Evolutionary conservation across 2,113 vertebrate genomes (phyloP).

Genomic region (Illadopsis cleaveri): DNA sequence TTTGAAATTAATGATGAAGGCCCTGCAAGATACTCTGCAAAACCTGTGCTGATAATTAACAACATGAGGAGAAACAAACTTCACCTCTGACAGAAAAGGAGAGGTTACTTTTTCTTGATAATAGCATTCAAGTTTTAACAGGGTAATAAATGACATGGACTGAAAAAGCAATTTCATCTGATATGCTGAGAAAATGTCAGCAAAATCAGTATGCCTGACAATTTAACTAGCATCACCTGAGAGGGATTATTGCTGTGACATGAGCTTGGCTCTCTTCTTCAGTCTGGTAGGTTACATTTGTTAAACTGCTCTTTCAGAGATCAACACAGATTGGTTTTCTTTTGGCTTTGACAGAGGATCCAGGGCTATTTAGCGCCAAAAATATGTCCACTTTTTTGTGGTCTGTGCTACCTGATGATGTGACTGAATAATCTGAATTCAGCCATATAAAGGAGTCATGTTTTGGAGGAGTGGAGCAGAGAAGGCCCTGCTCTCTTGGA

Average conservation of each 20-base stretch:
- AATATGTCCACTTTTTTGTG: neutral
- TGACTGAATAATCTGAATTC: neutral
- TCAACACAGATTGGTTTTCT: neutral
- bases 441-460: rapidly evolving
- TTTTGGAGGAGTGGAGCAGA: neutral
- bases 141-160: neutral
- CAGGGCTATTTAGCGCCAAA: neutral
- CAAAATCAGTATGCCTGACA: neutral
- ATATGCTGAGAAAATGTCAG: neutral
- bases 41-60: neutral
- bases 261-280: neutral
- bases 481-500: neutral
- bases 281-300: neutral
- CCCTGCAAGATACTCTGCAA: neutral
- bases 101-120: neutral
- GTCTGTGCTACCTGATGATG: neutral
- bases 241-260: neutral
- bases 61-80: neutral
- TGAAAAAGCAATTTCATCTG: neutral
- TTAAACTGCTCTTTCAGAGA: neutral
- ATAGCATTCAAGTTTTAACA: neutral
- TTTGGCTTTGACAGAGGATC: neutral
- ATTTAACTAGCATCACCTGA: neutral
- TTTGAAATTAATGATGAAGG: neutral
- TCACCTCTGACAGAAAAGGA: neutral